These are phyloP conservation scores for Baryphthengus martii DNA, from an alignment of 2,113 vertebrate genomes.

Conservation along the genomic window DNA sequence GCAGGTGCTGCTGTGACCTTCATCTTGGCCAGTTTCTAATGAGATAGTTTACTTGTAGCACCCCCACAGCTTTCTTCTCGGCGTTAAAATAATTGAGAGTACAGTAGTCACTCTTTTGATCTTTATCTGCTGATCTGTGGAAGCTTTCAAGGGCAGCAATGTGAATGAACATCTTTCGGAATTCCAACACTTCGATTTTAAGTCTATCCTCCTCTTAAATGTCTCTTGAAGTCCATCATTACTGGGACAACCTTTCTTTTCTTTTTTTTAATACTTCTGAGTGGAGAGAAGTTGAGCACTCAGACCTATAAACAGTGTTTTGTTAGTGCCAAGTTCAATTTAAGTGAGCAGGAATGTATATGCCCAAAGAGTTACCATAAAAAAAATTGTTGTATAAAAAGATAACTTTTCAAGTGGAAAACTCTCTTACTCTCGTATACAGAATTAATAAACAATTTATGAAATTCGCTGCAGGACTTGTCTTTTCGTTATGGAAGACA, in stretches of 20 bases:
- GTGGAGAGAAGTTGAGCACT: not conserved
- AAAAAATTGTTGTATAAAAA: not conserved
- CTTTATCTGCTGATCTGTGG: not conserved
- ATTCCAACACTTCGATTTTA: not conserved
- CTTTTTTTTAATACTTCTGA: not conserved
- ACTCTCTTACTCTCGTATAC: not conserved
- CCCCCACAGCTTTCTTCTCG: not conserved
- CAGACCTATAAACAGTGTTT: not conserved
- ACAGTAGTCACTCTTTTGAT: not conserved
- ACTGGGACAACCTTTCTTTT: not conserved
- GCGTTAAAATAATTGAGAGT: not conserved
- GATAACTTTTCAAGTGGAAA: not conserved
- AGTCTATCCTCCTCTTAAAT: not conserved
- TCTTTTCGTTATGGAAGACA: not conserved
- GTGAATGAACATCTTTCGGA: not conserved
- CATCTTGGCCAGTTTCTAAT: not conserved
- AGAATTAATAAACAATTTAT: not conserved
- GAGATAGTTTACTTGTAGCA: not conserved
- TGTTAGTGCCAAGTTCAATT: not conserved
- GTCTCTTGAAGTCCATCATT: not conserved
- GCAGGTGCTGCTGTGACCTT: not conserved
- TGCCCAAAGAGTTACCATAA: not conserved
- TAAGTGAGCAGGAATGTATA: not conserved
- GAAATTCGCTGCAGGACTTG: not conserved
- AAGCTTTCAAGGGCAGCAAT: not conserved